These are phyloP conservation scores for Listronotus oregonensis DNA, from an alignment of 1,140 invertebrate species.

Conservation along the genomic window DNA sequence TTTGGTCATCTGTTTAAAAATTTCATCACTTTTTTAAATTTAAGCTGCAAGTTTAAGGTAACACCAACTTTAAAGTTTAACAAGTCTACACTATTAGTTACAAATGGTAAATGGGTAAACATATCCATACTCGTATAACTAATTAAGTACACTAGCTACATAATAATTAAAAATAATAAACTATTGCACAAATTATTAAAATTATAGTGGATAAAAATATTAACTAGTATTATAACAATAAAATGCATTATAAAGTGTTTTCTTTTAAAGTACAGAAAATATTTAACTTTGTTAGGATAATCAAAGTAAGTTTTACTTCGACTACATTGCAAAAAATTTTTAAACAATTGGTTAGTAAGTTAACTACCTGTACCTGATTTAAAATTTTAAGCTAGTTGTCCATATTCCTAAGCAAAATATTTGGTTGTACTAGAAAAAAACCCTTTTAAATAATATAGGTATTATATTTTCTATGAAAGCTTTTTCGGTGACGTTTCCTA, in stretches of 20 bases:
- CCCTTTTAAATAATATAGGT: constrained; percentile 18
- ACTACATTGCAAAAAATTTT: not conserved
- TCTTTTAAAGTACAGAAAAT: not conserved
- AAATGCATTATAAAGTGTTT: not conserved
- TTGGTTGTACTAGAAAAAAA: not conserved
- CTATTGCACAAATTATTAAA: constrained; percentile 21
- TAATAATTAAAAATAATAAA: constrained; percentile 10
- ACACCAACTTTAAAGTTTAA: not conserved
- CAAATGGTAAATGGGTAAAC: constrained; percentile 9
- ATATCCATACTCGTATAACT: constrained; percentile 14
- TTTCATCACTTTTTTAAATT: too few species aligned
- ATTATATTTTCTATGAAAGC: constrained; percentile 26
- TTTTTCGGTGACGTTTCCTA: constrained; percentile 21
- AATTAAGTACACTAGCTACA: constrained; percentile 12
- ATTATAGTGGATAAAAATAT: constrained; percentile 2
- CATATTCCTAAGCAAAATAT: not conserved
- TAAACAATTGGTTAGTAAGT: too few species aligned
- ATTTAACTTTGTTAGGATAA: not conserved
- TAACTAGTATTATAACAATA: constrained; percentile 10
- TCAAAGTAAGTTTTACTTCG: not conserved
- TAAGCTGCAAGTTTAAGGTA: not conserved
- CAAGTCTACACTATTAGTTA: constrained; percentile 13
- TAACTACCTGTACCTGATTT: too few species aligned
- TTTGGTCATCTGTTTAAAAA: too few species aligned
- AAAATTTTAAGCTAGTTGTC: too few species aligned